Conservation (phyloP, 64 coral and sea anemone species). For the Porites australiensis region DNA sequence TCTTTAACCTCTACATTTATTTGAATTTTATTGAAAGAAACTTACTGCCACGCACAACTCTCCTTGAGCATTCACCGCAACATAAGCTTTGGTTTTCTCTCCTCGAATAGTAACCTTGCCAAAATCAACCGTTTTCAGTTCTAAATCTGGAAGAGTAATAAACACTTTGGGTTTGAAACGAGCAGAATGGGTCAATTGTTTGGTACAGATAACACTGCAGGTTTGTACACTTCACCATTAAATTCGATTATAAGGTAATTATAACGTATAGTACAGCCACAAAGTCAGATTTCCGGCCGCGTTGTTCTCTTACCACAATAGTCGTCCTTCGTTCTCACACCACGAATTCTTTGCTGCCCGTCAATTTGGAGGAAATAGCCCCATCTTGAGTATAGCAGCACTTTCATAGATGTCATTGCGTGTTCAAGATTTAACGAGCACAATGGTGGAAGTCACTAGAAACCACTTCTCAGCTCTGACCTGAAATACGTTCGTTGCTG, state of each 20-base stretch:
- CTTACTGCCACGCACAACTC: constrained; percentile 25
- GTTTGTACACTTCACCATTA: background rate
- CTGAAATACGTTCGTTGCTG: background rate
- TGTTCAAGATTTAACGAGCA: background rate
- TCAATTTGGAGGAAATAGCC: constrained; percentile 31
- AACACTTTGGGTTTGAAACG: background rate
- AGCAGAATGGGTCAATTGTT: no score
- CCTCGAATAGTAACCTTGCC: constrained; percentile 16
- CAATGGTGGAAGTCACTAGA: no score
- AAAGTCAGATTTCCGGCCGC: no score
- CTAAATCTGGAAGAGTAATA: background rate
- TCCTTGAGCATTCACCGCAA: constrained; percentile 31
- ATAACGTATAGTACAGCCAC: background rate
- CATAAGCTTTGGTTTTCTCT: background rate
- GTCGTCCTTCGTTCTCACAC: background rate
- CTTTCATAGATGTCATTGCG: background rate
- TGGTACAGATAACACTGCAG: background rate
- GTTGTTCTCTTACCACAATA: constrained; percentile 4
- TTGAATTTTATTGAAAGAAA: background rate
- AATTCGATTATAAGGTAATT: background rate
- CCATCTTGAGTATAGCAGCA: background rate
- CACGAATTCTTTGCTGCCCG: background rate
- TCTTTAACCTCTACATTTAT: no score
- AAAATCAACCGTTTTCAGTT: constrained; percentile 45
- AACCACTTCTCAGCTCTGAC: background rate